A percentile compares a stretch with the other conserved stretches of the same genome.
phyloP scores from a whole-genome alignment of 2,113 vertebrate species.

The Cinclus mexicanus region DNA sequence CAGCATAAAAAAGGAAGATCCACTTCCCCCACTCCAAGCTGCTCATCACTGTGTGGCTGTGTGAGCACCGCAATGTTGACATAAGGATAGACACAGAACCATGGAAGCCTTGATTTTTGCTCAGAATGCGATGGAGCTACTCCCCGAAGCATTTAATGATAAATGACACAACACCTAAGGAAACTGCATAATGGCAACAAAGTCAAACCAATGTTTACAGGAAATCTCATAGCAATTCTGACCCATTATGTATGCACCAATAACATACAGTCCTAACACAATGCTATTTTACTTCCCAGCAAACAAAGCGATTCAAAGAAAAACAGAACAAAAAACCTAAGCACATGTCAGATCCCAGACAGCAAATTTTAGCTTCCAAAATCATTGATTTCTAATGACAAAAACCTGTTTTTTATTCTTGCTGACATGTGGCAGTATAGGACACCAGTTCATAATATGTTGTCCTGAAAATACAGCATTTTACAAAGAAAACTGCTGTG shows the following conservation, averaged over 20 bases:
- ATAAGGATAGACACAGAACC: neutral
- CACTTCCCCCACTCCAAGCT: neutral
- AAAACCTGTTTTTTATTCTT: neutral
- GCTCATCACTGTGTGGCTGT: neutral
- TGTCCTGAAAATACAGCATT: neutral
- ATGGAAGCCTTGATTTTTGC: neutral
- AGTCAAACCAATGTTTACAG: neutral
- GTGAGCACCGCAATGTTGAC: neutral
- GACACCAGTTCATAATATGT: accelerated
- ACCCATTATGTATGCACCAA: neutral
- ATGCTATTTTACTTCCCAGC: neutral
- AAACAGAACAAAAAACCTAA: neutral
- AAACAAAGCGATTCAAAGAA: neutral
- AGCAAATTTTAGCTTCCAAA: neutral
- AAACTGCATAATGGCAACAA: neutral
- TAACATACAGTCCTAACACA: neutral
- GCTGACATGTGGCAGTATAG: neutral
- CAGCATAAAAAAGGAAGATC: neutral
- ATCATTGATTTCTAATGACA: neutral
- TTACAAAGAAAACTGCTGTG: neutral
- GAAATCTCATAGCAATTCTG: neutral
- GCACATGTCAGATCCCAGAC: accelerated
- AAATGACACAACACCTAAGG: neutral
- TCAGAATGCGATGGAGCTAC: neutral
- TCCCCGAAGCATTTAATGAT: neutral